Evolutionary conservation across 2,888 invertebrate species (phyloP).

Genomic region (Phalangium opilio): DNA sequence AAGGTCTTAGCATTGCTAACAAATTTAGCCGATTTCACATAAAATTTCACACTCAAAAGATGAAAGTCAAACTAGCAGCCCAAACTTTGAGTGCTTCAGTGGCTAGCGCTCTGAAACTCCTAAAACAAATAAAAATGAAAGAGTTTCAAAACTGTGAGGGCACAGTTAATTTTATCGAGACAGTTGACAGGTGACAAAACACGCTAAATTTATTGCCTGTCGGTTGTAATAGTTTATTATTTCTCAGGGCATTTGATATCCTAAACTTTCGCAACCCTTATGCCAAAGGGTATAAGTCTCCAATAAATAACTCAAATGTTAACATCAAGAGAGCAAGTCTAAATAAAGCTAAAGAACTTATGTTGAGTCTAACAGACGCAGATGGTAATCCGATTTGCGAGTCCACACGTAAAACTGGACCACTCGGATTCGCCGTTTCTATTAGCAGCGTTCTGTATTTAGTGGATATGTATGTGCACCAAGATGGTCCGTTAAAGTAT

Average conservation of each 20-base stretch:
- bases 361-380: no score
- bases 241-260: background rate
- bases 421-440: no score
- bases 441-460: no score
- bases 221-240: no score
- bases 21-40: slow-evolving; percentile 12
- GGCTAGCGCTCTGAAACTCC: slow-evolving; percentile 13
- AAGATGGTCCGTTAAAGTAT: no score
- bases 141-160: slow-evolving; percentile 1
- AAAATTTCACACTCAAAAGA: slow-evolving; percentile 12
- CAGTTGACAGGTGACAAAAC: background rate
- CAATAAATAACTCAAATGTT: background rate
- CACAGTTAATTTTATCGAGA: slow-evolving; percentile 2
- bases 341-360: no score
- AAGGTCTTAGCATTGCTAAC: slow-evolving; percentile 10
- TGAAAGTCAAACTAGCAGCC: slow-evolving; percentile 18
- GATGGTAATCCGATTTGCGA: no score
- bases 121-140: background rate
- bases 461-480: no score
- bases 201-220: no score
- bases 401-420: no score
- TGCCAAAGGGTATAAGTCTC: slow-evolving; percentile 3
- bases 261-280: background rate
- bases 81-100: slow-evolving; percentile 15
- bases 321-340: no score